phyloP scores from a whole-genome alignment of 2,113 vertebrate species.

The Panthera uncia region DNA sequence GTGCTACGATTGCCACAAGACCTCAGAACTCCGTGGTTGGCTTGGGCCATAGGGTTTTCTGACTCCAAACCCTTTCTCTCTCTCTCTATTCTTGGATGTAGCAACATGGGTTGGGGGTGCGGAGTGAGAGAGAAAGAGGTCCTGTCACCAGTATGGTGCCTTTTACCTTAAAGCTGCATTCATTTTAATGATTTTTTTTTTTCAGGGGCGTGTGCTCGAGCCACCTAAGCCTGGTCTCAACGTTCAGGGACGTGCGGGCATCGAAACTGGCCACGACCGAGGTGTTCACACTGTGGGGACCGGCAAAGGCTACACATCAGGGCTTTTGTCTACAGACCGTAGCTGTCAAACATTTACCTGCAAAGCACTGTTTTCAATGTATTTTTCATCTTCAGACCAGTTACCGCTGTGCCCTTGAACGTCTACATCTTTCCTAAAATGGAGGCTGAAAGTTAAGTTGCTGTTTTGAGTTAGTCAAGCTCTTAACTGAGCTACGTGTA shows the following conservation, averaged over 20 bases:
- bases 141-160: not conserved
- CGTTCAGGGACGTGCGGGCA: rapidly evolving
- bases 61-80: not conserved
- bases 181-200: not conserved
- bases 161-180: not conserved
- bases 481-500: not conserved
- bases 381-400: not conserved
- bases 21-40: not conserved
- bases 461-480: not conserved
- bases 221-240: too few species aligned
- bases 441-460: not conserved
- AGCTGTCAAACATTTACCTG: not conserved
- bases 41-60: not conserved
- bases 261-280: too few species aligned
- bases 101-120: too few species aligned
- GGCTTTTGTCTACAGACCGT: not conserved
- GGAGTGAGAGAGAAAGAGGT: not conserved
- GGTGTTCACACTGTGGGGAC: not conserved
- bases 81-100: not conserved
- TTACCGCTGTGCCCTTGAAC: not conserved
- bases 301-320: not conserved
- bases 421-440: not conserved
- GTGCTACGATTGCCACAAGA: not conserved
- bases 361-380: not conserved
- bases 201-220: not conserved